Evolutionary conservation across 2,797 vertebrate genomes (phyloP).

Genomic region (Dendrocincla tyrannina): DNA sequence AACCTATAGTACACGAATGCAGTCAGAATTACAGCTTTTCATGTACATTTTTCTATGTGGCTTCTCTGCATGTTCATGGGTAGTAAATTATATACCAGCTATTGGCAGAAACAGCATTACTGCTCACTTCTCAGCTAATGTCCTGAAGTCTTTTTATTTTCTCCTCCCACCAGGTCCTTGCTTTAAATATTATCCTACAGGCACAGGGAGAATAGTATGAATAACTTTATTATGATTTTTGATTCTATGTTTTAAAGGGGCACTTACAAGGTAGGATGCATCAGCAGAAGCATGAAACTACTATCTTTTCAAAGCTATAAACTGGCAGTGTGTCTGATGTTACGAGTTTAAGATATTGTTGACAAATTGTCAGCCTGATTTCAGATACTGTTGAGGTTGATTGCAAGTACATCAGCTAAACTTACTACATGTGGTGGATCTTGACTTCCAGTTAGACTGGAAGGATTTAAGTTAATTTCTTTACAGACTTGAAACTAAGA

Average conservation of each 20-base stretch:
- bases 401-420: neutral
- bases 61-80: neutral
- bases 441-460: neutral
- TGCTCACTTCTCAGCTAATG: neutral
- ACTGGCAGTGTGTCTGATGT: fast-evolving
- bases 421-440: neutral
- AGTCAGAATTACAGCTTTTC: neutral
- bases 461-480: neutral
- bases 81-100: neutral
- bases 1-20: neutral
- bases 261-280: neutral
- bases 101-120: neutral
- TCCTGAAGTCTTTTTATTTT: neutral
- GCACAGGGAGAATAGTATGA: neutral
- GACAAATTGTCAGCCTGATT: neutral
- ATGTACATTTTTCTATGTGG: neutral
- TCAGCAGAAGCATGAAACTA: neutral
- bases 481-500: neutral
- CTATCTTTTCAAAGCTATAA: neutral
- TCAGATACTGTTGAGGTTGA: neutral
- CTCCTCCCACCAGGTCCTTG: neutral
- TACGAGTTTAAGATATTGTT: neutral
- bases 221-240: neutral
- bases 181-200: neutral
- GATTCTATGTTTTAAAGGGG: neutral